Evolutionary conservation across 2,113 vertebrate genomes (phyloP), one percentile per base, ranked within the genome.

Genomic region (Scomber scombrus): DNA sequence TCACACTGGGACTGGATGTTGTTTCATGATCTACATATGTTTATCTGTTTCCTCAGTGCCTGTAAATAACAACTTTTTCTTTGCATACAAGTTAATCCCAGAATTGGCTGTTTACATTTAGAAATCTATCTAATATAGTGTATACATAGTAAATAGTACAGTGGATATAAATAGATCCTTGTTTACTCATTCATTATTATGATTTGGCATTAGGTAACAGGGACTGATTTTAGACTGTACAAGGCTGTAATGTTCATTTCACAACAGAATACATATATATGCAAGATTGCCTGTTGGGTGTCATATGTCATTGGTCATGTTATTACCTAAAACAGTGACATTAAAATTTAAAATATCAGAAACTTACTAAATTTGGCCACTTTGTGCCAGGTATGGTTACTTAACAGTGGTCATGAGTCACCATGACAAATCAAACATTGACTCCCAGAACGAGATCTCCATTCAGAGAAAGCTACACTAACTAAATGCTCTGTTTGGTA

Each of bases 21-120:
- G 14, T 50, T 34, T 62, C 19, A 71, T 74, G 16, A 63, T 51
- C 43, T 4, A 19, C 5, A 83, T 51, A 69, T 86, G 87, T 89
- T 88, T 88, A 69, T 84, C 69, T 71, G 46, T 65, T 45, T 51
- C 5, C 51, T 14, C 13, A 29, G 16, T 19, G 18, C 66, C 34
- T 26, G 23, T 26, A 26, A 26, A 26, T 26, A 26, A 26, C 23
- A 26, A 26, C 23, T 26, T 26, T 23, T 49, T 61, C 7, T 58
- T 60, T 46, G 11, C 0, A 62, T 11, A 31, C 0, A 61, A 34
- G 18, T 55, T 23, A 74, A 10, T 40, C 19, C 14, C n/a, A 67
- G 8, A 65, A 1, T 49, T 40, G 21, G 3, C 8, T 73, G 10
- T 21, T n/a, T n/a, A n/a, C n/a, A n/a, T n/a, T n/a, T n/a, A n/a